These are phyloP conservation scores for Falcunculus frontatus DNA, from an alignment of 2,113 vertebrate genomes.

Conservation along the genomic window DNA sequence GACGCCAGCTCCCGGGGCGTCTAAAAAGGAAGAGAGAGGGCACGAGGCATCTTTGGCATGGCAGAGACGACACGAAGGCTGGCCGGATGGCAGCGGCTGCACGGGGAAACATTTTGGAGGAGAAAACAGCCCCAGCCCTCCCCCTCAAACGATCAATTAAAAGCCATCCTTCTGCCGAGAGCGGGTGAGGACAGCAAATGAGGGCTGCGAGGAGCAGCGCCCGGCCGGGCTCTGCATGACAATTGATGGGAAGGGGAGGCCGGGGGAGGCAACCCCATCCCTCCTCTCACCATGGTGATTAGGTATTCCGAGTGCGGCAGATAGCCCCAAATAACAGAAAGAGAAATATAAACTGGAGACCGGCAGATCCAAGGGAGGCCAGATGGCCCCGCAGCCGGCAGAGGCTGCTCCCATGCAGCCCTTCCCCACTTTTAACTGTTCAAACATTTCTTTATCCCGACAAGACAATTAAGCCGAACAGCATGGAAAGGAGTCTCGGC, in stretches of 20 bases:
- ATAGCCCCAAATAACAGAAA: constrained; percentile 68
- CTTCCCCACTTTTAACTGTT: constrained; percentile 77
- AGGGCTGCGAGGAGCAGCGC: constrained; percentile 46
- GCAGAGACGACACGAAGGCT: not conserved
- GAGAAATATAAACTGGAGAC: constrained; percentile 67
- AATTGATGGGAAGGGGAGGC: constrained; percentile 70
- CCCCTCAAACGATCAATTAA: constrained; percentile 74
- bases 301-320: constrained; percentile 75
- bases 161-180: constrained; percentile 69
- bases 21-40: not conserved
- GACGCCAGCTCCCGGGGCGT: not conserved
- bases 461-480: constrained; percentile 77
- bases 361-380: constrained; percentile 67
- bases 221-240: constrained; percentile 75
- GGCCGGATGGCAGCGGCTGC: constrained; percentile 9
- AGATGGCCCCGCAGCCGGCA: constrained; percentile 80
- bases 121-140: constrained; percentile 47
- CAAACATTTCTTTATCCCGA: constrained; percentile 81
- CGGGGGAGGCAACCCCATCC: constrained; percentile 48
- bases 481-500: constrained; percentile 68
- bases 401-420: constrained; percentile 73
- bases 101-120: constrained; percentile 48
- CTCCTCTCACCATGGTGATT: constrained; percentile 77
- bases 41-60: not conserved
- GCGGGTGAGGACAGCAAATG: constrained; percentile 23